A percentile compares a stretch with the other conserved stretches of the same genome.
phyloP scores from a whole-genome alignment of 2,797 vertebrate genomes.

The Acanthiza pusilla region DNA sequence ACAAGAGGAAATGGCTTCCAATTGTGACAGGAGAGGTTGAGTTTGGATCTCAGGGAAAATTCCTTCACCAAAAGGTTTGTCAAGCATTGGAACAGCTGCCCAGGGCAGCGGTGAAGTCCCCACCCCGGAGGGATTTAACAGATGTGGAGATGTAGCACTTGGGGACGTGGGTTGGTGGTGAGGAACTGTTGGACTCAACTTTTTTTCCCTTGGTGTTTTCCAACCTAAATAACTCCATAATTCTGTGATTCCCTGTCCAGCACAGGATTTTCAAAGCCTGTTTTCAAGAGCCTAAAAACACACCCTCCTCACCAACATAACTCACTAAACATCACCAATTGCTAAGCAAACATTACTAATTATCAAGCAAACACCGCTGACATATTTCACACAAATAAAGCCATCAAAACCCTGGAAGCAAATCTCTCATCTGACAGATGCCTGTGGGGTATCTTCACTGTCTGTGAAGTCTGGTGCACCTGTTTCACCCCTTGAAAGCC shows the following conservation, averaged over 20 bases:
- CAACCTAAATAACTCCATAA: not conserved
- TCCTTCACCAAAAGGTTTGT: not conserved
- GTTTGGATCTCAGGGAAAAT: not conserved
- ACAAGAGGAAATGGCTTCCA: not conserved
- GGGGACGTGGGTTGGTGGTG: not conserved
- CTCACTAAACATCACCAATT: not conserved
- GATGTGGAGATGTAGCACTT: not conserved
- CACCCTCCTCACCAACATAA: not conserved
- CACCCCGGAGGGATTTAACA: not conserved
- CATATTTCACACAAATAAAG: not conserved
- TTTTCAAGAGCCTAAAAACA: not conserved
- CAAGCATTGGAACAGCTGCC: not conserved
- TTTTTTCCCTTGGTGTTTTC: not conserved
- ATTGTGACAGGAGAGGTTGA: accelerated
- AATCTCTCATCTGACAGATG: not conserved
- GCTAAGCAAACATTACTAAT: not conserved
- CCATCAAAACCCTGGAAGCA: not conserved
- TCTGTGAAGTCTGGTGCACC: not conserved
- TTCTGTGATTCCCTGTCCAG: not conserved
- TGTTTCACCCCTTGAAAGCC: not conserved
- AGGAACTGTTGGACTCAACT: accelerated
- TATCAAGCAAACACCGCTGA: not conserved
- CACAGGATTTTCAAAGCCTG: not conserved
- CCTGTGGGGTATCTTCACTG: not conserved
- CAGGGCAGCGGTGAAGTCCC: not conserved